These are phyloP conservation scores for Platalea minor DNA, from an alignment of 2,797 vertebrate species.

Conservation along the genomic window DNA sequence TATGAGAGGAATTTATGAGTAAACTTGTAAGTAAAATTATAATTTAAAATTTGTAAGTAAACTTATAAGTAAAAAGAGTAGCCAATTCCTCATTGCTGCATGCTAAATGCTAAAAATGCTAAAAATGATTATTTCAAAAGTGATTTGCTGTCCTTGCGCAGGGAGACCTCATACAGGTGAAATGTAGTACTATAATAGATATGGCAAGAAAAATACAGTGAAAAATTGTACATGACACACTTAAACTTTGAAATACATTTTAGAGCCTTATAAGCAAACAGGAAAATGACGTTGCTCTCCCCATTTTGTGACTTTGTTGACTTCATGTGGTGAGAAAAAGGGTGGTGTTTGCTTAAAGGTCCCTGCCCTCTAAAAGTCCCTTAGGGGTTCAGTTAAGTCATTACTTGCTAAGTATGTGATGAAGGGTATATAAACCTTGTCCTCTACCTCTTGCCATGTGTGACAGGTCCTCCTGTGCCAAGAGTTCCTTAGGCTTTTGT, in stretches of 20 bases:
- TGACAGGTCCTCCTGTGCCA: neutral
- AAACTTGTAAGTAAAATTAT: neutral
- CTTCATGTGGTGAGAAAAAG: neutral
- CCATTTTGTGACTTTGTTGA: neutral
- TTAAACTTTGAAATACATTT: neutral
- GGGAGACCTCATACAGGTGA: neutral
- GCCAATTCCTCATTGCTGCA: neutral
- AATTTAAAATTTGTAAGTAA: neutral
- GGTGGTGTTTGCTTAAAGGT: neutral
- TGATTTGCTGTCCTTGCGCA: neutral
- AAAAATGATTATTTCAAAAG: neutral
- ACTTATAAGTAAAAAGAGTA: neutral
- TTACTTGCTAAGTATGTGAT: neutral
- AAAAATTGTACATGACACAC: neutral
- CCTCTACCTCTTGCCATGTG: neutral
- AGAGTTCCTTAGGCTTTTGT: neutral
- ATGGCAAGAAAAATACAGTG: neutral
- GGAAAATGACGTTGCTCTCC: rapidly evolving
- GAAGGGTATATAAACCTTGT: neutral
- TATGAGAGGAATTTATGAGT: neutral
- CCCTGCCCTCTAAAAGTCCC: neutral
- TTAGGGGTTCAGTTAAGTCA: neutral
- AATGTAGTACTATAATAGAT: neutral
- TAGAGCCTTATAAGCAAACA: neutral
- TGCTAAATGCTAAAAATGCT: neutral